These are phyloP conservation scores for Drosophila stalkeri DNA, from an alignment of 2,888 invertebrate species.

Conservation along the genomic window DNA sequence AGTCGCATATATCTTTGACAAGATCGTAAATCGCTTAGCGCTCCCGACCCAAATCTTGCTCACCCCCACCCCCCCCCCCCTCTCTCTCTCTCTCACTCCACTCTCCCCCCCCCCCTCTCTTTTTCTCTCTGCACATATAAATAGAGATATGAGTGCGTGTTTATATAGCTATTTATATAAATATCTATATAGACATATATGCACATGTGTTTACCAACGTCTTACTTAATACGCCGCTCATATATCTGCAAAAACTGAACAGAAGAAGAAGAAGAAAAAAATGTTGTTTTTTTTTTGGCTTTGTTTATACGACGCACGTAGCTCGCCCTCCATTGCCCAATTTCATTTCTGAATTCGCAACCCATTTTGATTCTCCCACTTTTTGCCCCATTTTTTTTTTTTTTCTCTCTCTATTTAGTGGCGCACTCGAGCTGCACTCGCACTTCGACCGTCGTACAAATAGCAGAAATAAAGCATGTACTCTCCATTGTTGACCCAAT, in stretches of 20 bases:
- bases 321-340: slow-evolving; percentile 5
- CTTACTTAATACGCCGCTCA: slow-evolving; percentile 19
- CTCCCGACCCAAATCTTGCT: slow-evolving; percentile 2
- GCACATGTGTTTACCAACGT: slow-evolving; percentile 25
- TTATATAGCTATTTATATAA: neutral
- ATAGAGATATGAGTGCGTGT: slow-evolving; percentile 8
- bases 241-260: slow-evolving; percentile 2
- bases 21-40: slow-evolving; percentile 75
- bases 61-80: accelerated
- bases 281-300: slow-evolving; percentile 39
- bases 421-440: slow-evolving; percentile 41
- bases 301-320: slow-evolving; percentile 59
- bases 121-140: neutral
- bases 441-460: slow-evolving; percentile 28
- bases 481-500: slow-evolving; percentile 40
- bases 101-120: too few species aligned
- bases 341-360: neutral
- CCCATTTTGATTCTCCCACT: neutral
- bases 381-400: neutral
- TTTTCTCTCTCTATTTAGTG: slow-evolving; percentile 15
- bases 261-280: slow-evolving; percentile 8
- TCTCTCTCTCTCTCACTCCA: too few species aligned
- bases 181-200: slow-evolving; percentile 1
- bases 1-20: slow-evolving; percentile 64
- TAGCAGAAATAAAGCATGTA: neutral